Evolutionary conservation across 1,140 invertebrate species (phyloP), one percentile per base, ranked within the genome.

Genomic region (Penaeus japonicus): DNA sequence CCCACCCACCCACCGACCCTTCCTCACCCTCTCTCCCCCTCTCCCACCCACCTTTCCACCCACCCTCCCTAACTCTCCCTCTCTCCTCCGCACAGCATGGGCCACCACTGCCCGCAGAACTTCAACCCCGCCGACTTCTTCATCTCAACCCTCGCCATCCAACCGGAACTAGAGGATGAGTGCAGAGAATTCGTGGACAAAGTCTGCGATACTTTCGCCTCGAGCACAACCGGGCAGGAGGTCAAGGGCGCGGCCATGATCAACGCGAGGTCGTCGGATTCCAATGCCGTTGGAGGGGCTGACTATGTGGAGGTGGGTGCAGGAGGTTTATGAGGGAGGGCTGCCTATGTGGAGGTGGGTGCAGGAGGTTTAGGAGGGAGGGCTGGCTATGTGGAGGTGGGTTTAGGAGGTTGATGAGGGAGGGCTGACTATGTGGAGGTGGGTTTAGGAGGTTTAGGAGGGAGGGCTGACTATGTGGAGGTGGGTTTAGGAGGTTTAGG

Each of bases 41-140:
- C 39, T 39, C 4, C 39, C 39, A 4, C 3, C 3, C 4, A 4
- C 39, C 39, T 10, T 3, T 7, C 35, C 17, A 18, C 27, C 27
- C 27, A 32, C 35, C 27, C 17, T 24, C 20, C 12, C 80, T n/a
- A n/a, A n/a, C 35, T 57, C 17, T 22, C 7, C 7, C 30, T 4
- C 47, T 15, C 78, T 10, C 35, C 18, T 24, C 22, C 18, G n/a
- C 30, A 20, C 90, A 93, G 92, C n/a, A 88, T 92, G 32, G 93
- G 93, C 55, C 92, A 92, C 75, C 91, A 87, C 0, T 94, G 93
- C 89, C 94, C 94, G 3, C 88, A 90, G 4, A 98, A 98, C 92
- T 99, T 97, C 92, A 99, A 99, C 92, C 98, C 98, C 17, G 97
- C 97, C 0, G 98, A 99, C 93, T 98, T 97, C 92, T 99, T 96